These are phyloP conservation scores for Loriculus beryllinus DNA, from an alignment of 2,797 vertebrate species.

Conservation along the genomic window DNA sequence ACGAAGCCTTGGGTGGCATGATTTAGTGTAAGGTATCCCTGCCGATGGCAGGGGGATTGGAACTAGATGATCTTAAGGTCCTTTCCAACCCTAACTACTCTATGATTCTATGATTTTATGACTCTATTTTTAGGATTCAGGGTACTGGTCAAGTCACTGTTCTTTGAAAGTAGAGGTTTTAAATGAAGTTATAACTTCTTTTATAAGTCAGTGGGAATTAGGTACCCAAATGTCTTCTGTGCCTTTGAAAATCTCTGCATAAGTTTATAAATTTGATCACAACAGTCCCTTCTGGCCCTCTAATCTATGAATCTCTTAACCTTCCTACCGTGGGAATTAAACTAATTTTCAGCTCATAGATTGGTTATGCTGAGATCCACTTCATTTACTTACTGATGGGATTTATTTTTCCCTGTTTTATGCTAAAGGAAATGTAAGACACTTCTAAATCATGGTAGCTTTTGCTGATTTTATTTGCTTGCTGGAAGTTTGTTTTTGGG, in stretches of 20 bases:
- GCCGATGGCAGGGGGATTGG: too few species aligned
- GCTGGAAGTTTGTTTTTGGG: neutral
- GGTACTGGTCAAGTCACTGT: neutral
- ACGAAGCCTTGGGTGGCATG: too few species aligned
- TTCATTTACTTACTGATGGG: constrained; percentile 68
- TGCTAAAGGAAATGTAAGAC: constrained; percentile 40
- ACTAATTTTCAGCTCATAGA: constrained; percentile 64
- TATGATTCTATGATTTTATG: too few species aligned
- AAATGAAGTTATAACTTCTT: neutral
- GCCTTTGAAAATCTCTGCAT: constrained; percentile 51
- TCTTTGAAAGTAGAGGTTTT: neutral
- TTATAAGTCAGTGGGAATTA: neutral
- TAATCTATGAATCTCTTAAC: constrained; percentile 63
- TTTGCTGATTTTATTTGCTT: constrained; percentile 9
- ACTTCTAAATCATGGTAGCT: neutral
- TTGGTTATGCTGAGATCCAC: constrained; percentile 68
- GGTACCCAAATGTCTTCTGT: constrained; percentile 15
- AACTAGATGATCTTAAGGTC: too few species aligned
- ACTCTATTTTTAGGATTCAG: neutral
- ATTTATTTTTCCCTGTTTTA: constrained; percentile 61
- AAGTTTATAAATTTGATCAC: constrained; percentile 60
- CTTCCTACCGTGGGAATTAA: constrained; percentile 50
- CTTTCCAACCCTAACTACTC: too few species aligned
- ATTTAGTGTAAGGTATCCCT: too few species aligned
- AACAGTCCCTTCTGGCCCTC: constrained; percentile 18